These are phyloP conservation scores for Aepyceros melampus DNA, from an alignment of 2,113 vertebrate genomes.

Conservation along the genomic window DNA sequence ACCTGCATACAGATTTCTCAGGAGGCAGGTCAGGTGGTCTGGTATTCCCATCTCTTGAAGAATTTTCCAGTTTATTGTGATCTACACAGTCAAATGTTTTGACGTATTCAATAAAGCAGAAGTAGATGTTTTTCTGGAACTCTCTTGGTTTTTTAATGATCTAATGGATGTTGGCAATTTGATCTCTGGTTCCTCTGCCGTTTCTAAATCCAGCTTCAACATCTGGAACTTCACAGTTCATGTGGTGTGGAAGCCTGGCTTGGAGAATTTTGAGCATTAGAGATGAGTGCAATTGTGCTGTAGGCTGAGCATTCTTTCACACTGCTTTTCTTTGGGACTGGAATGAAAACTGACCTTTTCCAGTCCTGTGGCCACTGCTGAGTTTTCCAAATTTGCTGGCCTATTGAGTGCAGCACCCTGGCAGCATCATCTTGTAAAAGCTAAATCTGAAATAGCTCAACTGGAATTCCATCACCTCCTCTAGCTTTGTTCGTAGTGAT, in stretches of 20 bases:
- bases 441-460: not conserved
- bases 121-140: not conserved
- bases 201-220: not conserved
- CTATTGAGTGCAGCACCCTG: not conserved
- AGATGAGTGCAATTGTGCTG: not conserved
- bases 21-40: not conserved
- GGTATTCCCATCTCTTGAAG: not conserved
- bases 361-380: not conserved
- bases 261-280: not conserved
- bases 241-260: not conserved
- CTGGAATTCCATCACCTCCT: fast-evolving
- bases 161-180: not conserved
- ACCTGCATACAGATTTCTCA: not conserved
- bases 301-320: not conserved
- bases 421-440: not conserved
- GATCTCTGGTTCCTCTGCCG: not conserved
- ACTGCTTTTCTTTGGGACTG: not conserved
- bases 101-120: not conserved
- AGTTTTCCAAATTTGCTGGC: not conserved
- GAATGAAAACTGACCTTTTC: not conserved
- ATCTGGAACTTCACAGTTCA: not conserved
- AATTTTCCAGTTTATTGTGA: not conserved
- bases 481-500: not conserved
- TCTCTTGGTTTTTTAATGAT: not conserved
- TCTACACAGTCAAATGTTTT: not conserved